Evolutionary conservation across 2,888 invertebrate genomes (phyloP).

Genomic region (Leptinotarsa rubiginosa): DNA sequence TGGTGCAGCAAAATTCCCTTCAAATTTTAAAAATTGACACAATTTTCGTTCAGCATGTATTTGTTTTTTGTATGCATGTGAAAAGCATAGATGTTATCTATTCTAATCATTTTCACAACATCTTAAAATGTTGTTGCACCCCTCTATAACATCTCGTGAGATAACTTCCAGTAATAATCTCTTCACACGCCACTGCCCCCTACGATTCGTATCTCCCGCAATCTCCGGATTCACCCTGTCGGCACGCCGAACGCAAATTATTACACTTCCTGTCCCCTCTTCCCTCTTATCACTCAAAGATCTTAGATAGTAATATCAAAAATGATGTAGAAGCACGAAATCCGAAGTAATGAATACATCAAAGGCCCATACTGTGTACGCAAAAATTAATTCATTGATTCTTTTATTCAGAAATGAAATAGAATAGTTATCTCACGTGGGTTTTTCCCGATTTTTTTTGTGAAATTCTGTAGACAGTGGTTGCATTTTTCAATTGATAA

Average conservation of each 20-base stretch:
- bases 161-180: constrained; percentile 16
- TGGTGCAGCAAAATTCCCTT: no score
- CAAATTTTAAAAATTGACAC: no score
- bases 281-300: constrained; percentile 44
- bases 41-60: no score
- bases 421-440: no score
- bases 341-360: constrained; percentile 41
- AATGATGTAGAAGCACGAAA: constrained; percentile 38
- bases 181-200: constrained; percentile 17
- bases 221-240: constrained; percentile 60
- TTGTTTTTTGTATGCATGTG: no score
- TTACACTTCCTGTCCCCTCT: constrained; percentile 55
- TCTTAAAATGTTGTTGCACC: not conserved
- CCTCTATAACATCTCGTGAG: not conserved
- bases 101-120: not conserved
- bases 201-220: constrained; percentile 51
- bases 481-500: no score
- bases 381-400: constrained; percentile 32
- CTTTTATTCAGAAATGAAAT: no score
- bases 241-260: constrained; percentile 61
- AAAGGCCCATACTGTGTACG: constrained; percentile 24
- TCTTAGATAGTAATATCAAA: constrained; percentile 53
- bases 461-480: no score
- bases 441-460: not conserved
- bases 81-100: no score